Evolutionary conservation across 1,140 invertebrate genomes (phyloP).

Genomic region (Magallana angulata): DNA sequence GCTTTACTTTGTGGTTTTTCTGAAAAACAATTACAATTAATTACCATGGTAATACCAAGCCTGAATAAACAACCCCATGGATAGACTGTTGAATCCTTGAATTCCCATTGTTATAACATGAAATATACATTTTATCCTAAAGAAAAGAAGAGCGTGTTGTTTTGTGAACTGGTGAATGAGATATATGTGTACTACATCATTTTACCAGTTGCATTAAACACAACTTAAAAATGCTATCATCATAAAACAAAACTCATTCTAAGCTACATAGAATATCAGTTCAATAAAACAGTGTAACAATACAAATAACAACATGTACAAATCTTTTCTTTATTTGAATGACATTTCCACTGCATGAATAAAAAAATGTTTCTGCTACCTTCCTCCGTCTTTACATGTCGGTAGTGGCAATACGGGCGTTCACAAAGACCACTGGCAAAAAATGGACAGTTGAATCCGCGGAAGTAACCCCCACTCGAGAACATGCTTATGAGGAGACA

Average conservation of each 20-base stretch:
- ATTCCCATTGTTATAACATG: too few species aligned
- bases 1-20: slow-evolving; percentile 12
- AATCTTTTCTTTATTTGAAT: background rate
- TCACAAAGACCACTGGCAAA: slow-evolving; percentile 89
- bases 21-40: background rate
- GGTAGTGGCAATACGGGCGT: slow-evolving; percentile 93
- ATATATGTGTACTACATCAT: too few species aligned
- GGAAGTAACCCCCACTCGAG: slow-evolving; percentile 91
- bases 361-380: slow-evolving; percentile 39
- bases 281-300: background rate
- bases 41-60: too few species aligned
- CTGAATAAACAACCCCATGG: too few species aligned
- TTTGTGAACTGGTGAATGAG: too few species aligned
- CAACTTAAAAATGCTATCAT: too few species aligned
- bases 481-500: slow-evolving; percentile 83
- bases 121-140: too few species aligned
- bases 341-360: background rate
- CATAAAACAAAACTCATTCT: too few species aligned
- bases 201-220: too few species aligned
- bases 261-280: too few species aligned
- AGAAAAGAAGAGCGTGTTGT: too few species aligned
- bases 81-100: too few species aligned
- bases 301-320: background rate
- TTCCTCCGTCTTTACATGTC: slow-evolving; percentile 84
- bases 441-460: slow-evolving; percentile 90